Conservation (phyloP, 2,888 invertebrate species). For the Yponomeuta cagnagella region DNA sequence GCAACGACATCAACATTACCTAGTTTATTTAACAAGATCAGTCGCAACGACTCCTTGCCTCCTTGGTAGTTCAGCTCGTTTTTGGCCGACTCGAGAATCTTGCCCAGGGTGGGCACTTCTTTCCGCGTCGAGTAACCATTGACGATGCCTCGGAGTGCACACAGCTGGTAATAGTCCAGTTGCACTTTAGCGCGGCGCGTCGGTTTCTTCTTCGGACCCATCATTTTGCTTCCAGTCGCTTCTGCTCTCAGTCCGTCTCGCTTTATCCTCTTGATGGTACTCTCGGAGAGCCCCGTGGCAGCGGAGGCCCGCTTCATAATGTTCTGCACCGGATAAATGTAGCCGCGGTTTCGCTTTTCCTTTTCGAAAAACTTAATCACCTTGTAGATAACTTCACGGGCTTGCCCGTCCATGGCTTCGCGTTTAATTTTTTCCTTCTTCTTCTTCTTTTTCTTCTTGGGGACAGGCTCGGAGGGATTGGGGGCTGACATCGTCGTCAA, state of each 20-base stretch:
- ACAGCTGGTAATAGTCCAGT: slow-evolving; percentile 57
- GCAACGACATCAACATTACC: slow-evolving; percentile 31
- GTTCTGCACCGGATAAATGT: slow-evolving; percentile 64
- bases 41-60: slow-evolving; percentile 59
- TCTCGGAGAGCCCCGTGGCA: slow-evolving; percentile 62
- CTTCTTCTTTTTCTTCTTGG: slow-evolving; percentile 1
- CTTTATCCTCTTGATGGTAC: slow-evolving; percentile 65
- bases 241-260: slow-evolving; percentile 61
- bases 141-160: slow-evolving; percentile 59
- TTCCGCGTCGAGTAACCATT: slow-evolving; percentile 59
- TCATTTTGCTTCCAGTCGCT: slow-evolving; percentile 63
- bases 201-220: slow-evolving; percentile 62
- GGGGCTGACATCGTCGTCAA: not conserved
- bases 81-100: slow-evolving; percentile 60
- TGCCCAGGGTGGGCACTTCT: slow-evolving; percentile 63
- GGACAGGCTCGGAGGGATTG: not conserved
- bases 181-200: slow-evolving; percentile 56
- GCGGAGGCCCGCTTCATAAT: slow-evolving; percentile 65
- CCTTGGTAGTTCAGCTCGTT: slow-evolving; percentile 61
- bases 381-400: slow-evolving; percentile 62
- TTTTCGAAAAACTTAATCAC: slow-evolving; percentile 69
- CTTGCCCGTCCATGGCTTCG: slow-evolving; percentile 65
- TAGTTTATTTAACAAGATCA: slow-evolving; percentile 62
- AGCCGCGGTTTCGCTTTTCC: slow-evolving; percentile 66
- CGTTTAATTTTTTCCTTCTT: slow-evolving; percentile 36